A percentile compares a stretch with the other conserved stretches of the same genome.
Evolutionary conservation across 2,888 invertebrate species (phyloP).

Genomic region (Perizoma affinitatum): DNA sequence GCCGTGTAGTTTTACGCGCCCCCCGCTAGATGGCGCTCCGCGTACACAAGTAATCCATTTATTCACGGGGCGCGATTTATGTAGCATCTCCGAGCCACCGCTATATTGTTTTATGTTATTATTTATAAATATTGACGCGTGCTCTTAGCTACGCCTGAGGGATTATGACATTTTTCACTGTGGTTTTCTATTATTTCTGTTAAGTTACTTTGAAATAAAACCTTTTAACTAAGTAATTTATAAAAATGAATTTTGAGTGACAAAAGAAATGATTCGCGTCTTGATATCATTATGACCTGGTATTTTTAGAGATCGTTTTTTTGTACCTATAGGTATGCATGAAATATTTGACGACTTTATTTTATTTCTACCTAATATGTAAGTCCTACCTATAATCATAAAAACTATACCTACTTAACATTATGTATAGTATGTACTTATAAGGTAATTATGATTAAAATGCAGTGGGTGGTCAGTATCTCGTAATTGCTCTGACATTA

Average conservation of each 20-base stretch:
- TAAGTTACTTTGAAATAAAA: slow-evolving; percentile 11
- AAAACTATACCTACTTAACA: too few relatives aligned
- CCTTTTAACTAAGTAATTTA: slow-evolving; percentile 49
- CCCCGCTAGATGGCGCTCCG: slow-evolving; percentile 79
- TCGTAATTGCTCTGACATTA: too few relatives aligned
- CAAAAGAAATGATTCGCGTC: background rate
- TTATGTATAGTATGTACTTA: too few relatives aligned
- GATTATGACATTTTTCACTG: slow-evolving; percentile 50
- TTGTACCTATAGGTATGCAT: too few relatives aligned
- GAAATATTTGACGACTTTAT: too few relatives aligned
- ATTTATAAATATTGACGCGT: slow-evolving; percentile 77
- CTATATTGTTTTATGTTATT: slow-evolving; percentile 80
- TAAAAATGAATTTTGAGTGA: slow-evolving; percentile 17
- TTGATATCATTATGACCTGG: too few relatives aligned
- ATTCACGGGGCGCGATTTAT: slow-evolving; percentile 82
- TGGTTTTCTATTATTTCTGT: slow-evolving; percentile 36
- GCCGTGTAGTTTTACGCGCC: slow-evolving; percentile 61
- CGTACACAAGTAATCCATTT: slow-evolving; percentile 84
- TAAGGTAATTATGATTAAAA: too few relatives aligned
- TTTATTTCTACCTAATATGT: too few relatives aligned
- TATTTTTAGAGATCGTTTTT: too few relatives aligned
- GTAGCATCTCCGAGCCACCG: slow-evolving; percentile 71
- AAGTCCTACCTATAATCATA: too few relatives aligned
- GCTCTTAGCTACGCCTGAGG: slow-evolving; percentile 49
- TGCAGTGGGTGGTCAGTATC: too few relatives aligned